Percentiles rank a stretch among this genome's conserved stretches.
phyloP scores from a whole-genome alignment of 2,113 vertebrate species.

The Otocyon megalotis region DNA sequence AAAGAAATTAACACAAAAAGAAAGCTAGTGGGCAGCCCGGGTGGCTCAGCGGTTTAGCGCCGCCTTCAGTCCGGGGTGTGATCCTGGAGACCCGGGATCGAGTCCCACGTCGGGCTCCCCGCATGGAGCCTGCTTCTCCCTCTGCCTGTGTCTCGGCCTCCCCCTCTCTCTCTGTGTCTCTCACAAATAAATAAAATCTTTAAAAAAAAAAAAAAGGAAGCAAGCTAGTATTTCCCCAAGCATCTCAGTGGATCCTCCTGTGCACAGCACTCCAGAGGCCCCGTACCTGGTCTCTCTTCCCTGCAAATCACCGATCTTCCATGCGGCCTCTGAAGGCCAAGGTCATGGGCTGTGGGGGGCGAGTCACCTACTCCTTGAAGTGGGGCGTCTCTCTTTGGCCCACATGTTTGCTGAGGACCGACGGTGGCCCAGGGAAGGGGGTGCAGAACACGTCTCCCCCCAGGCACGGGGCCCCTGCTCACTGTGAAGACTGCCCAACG shows the following conservation, averaged over 20 bases:
- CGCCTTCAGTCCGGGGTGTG: no score
- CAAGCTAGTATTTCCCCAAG: not conserved
- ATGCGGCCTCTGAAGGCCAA: not conserved
- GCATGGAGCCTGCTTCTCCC: no score
- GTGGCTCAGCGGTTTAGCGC: no score
- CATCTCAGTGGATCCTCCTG: rapidly evolving
- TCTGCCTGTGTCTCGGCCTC: no score
- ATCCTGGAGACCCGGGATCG: no score
- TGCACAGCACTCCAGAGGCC: not conserved
- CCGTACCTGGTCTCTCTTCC: not conserved
- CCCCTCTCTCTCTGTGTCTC: no score
- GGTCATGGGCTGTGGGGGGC: not conserved
- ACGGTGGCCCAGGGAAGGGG: not conserved
- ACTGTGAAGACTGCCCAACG: not conserved
- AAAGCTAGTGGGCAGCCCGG: not conserved
- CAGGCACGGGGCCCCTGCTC: rapidly evolving
- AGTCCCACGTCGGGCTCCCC: no score
- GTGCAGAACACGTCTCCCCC: rapidly evolving
- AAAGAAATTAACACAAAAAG: not conserved
- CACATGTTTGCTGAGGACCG: rapidly evolving
- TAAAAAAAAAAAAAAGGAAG: not conserved
- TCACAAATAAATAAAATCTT: no score
- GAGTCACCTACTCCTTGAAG: rapidly evolving
- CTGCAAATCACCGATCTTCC: not conserved
- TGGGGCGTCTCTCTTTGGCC: not conserved